These are phyloP conservation scores for Cotesia congregata DNA, from an alignment of 2,888 invertebrate species.

Conservation along the genomic window DNA sequence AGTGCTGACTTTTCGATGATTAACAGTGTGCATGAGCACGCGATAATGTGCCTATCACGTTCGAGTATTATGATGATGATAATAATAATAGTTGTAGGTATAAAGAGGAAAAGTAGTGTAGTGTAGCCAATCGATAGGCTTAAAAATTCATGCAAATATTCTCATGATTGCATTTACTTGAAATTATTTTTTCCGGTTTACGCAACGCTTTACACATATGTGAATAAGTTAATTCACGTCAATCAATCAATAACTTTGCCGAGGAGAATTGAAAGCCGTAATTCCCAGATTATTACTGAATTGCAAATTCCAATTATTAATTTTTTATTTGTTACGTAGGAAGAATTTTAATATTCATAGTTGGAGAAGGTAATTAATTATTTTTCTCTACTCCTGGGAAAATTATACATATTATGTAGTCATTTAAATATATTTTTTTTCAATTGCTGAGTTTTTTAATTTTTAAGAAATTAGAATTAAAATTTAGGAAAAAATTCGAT, in stretches of 20 bases:
- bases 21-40: not conserved
- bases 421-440: no score
- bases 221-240: constrained; percentile 12
- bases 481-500: no score
- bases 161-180: not conserved
- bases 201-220: not conserved
- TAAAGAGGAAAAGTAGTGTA: not conserved
- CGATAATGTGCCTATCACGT: constrained; percentile 3
- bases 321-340: not conserved
- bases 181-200: constrained; percentile 10
- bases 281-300: not conserved
- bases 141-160: constrained; percentile 18
- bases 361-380: no score
- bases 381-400: no score
- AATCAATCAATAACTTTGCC: not conserved
- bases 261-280: not conserved
- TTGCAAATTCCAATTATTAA: not conserved
- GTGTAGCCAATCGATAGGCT: not conserved
- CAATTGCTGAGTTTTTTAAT: no score
- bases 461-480: no score
- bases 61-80: not conserved
- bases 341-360: not conserved
- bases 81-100: not conserved
- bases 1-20: not conserved
- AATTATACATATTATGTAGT: no score